Conservation (phyloP, 1,140 invertebrate genomes). For the Apis cerana region DNA sequence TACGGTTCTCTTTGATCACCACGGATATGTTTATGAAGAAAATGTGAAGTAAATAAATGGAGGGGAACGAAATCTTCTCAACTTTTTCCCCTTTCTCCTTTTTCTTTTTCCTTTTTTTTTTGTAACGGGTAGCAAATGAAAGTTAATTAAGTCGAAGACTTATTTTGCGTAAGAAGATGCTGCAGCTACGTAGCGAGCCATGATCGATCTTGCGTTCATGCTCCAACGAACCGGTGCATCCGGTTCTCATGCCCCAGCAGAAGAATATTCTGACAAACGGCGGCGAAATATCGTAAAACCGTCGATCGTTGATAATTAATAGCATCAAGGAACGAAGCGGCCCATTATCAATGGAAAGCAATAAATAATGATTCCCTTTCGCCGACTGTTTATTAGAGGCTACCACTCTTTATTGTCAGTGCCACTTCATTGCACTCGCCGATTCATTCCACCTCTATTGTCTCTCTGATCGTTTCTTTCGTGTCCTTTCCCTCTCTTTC, state of each 20-base stretch:
- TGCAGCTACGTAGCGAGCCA: constrained; percentile 5
- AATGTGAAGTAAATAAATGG: constrained; percentile 12
- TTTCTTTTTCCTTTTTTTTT: neutral
- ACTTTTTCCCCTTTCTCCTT: neutral
- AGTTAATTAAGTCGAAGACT: constrained; percentile 29
- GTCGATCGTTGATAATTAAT: constrained; percentile 63
- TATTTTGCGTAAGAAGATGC: constrained; percentile 31
- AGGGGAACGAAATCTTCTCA: neutral
- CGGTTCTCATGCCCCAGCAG: constrained; percentile 44
- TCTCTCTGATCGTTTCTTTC: constrained; percentile 30
- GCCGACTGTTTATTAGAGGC: constrained; percentile 54
- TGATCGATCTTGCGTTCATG: constrained; percentile 61
- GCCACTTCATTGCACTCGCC: constrained; percentile 54
- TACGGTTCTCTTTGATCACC: neutral
- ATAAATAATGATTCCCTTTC: constrained; percentile 64
- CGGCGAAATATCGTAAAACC: constrained; percentile 64
- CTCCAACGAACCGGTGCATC: constrained; percentile 56
- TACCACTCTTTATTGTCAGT: constrained; percentile 57
- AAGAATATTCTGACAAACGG: constrained; percentile 56
- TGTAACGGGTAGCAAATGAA: neutral
- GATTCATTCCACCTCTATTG: constrained; percentile 43
- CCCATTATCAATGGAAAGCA: constrained; percentile 60
- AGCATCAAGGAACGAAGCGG: constrained; percentile 34
- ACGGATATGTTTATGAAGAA: constrained; percentile 5
- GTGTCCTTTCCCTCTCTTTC: neutral